Conservation (phyloP, 2,113 vertebrate species). For the Caloenas nicobarica region DNA sequence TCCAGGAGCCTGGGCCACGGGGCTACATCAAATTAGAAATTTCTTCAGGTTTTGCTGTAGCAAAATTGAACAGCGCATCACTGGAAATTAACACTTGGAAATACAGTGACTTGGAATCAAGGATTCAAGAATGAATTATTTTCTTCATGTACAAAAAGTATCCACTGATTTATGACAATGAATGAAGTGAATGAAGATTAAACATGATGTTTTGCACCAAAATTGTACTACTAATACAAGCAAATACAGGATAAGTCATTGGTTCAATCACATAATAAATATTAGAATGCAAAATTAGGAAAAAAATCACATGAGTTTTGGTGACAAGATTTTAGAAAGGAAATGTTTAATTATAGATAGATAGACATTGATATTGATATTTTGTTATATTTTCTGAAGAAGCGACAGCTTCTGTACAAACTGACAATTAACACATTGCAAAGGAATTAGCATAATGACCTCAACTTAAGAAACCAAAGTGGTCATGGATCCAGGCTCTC, state of each 20-base stretch:
- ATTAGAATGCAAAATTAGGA: neutral
- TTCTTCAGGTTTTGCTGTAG: neutral
- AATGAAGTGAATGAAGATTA: neutral
- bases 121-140: neutral
- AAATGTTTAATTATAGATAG: constrained; percentile 19
- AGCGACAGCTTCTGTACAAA: neutral
- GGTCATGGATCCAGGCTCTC: neutral
- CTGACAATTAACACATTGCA: neutral
- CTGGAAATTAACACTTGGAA: neutral
- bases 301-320: constrained; percentile 10
- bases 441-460: neutral
- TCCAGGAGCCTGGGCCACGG: neutral
- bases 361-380: neutral
- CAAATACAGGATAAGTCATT: neutral
- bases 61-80: neutral
- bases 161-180: neutral
- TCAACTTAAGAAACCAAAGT: neutral
- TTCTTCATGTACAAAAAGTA: neutral
- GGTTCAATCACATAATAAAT: neutral
- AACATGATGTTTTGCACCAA: neutral
- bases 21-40: rapidly evolving
- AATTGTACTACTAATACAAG: neutral
- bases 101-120: neutral
- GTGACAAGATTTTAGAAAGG: neutral
- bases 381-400: neutral